Evolutionary conservation across 1,140 invertebrate species (phyloP).

Genomic region (Diabrotica virgifera): DNA sequence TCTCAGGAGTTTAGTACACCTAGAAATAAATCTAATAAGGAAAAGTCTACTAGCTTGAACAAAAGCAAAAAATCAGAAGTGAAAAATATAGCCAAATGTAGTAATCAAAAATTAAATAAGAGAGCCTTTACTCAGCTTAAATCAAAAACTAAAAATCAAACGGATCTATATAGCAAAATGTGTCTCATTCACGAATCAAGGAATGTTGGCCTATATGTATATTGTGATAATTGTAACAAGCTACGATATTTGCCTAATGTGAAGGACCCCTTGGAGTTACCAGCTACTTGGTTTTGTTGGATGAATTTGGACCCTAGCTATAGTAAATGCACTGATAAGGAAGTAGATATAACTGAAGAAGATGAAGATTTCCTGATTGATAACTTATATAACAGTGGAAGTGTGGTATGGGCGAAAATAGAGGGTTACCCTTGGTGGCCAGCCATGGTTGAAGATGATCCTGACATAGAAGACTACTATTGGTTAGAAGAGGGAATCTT

Average conservation of each 20-base stretch:
- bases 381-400: constrained; percentile 58
- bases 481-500: constrained; percentile 52
- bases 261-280: constrained; percentile 58
- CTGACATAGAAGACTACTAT: constrained; percentile 61
- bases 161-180: constrained; percentile 6
- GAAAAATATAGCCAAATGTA: neutral
- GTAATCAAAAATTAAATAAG: neutral
- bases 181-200: constrained; percentile 52
- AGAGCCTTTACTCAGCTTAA: neutral
- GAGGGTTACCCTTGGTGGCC: constrained; percentile 70
- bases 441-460: constrained; percentile 68
- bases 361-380: constrained; percentile 56
- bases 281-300: constrained; percentile 60
- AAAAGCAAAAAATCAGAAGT: neutral
- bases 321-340: constrained; percentile 50
- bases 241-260: constrained; percentile 56
- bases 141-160: neutral
- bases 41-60: neutral
- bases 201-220: constrained; percentile 57
- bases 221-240: constrained; percentile 58
- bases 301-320: constrained; percentile 51
- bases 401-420: constrained; percentile 63
- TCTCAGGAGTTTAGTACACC: neutral
- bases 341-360: constrained; percentile 43
- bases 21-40: no score